Evolutionary conservation across 1,140 invertebrate genomes (phyloP).

Genomic region (Ostrea denselamellosa): DNA sequence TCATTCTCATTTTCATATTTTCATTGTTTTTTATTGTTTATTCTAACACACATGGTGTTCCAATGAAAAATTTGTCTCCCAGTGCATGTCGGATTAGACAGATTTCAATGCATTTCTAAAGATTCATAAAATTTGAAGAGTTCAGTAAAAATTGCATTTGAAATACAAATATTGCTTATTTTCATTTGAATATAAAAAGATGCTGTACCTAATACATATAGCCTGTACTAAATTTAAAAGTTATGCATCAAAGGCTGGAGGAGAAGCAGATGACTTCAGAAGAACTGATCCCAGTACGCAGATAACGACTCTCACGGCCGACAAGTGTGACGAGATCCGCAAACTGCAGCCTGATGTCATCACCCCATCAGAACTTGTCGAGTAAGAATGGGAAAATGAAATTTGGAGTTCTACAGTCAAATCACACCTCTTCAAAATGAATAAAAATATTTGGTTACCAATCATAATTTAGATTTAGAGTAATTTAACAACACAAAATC

Average conservation of each 20-base stretch:
- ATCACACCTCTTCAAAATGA: neutral
- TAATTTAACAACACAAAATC: neutral
- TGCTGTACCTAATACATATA: no score
- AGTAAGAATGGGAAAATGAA: constrained; percentile 65
- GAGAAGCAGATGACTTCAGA: constrained; percentile 61
- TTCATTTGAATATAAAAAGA: neutral
- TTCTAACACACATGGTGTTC: no score
- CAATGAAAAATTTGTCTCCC: no score
- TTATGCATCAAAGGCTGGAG: constrained; percentile 33
- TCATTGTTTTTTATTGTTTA: no score
- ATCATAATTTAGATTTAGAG: neutral
- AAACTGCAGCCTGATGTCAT: constrained; percentile 58
- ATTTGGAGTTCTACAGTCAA: no score
- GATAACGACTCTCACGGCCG: constrained; percentile 61
- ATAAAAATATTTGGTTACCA: neutral
- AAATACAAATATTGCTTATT: neutral
- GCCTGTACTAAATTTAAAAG: neutral
- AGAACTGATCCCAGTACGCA: constrained; percentile 52
- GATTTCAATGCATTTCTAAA: no score
- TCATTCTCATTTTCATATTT: no score
- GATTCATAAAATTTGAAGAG: no score
- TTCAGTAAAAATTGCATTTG: no score
- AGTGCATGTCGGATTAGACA: no score
- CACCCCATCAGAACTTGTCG: constrained; percentile 60
- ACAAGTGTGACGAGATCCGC: constrained; percentile 55